A percentile compares a stretch with the other conserved stretches of the same genome.
Conservation (phyloP, 2,888 invertebrate species). For the Cordilura impudica region DNA sequence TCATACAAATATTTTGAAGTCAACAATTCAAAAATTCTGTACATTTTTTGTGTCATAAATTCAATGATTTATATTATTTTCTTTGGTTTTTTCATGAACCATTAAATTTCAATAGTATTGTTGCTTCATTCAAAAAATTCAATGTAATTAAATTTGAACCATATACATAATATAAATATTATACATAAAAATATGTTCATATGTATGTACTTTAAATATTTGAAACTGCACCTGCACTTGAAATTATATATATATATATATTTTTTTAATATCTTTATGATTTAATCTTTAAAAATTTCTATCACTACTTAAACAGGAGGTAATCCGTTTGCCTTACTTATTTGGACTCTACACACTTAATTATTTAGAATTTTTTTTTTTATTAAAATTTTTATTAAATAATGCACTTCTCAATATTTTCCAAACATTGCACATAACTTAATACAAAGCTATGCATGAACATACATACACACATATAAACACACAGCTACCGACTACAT, state of each 20-base stretch:
- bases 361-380: constrained; percentile 2
- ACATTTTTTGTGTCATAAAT: constrained; percentile 42
- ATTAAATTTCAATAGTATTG: not conserved
- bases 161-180: no score
- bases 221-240: constrained; percentile 38
- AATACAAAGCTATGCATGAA: constrained; percentile 34
- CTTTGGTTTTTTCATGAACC: constrained; percentile 25
- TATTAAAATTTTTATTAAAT: not conserved
- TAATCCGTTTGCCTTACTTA: constrained; percentile 35
- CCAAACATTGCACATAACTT: constrained; percentile 27
- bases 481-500: no score
- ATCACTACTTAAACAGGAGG: not conserved
- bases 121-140: not conserved
- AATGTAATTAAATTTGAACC: no score
- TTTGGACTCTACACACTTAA: constrained; percentile 31
- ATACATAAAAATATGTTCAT: not conserved
- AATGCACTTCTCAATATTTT: constrained; percentile 37
- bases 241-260: constrained; percentile 15
- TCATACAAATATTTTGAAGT: constrained; percentile 37
- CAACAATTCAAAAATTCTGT: constrained; percentile 44
- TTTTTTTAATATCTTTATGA: not conserved
- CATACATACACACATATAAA: constrained; percentile 19
- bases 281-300: constrained; percentile 10
- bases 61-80: constrained; percentile 11
- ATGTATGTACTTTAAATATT: not conserved